A percentile compares a stretch with the other conserved stretches of the same genome.
Evolutionary conservation across 2,113 vertebrate genomes (phyloP).

Genomic region (Tupaia tana): DNA sequence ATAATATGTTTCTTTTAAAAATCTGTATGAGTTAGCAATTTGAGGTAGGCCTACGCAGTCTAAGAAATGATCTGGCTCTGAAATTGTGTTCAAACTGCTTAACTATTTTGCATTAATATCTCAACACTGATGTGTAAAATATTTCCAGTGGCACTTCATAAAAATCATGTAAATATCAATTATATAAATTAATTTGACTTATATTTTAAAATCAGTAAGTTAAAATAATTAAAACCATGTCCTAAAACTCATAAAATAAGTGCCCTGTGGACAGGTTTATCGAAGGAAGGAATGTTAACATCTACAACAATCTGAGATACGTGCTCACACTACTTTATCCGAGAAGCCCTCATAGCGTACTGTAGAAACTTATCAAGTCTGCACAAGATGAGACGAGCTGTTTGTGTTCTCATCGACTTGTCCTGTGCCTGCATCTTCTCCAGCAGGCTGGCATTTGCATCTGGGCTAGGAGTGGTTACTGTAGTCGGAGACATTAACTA

Average conservation of each 20-base stretch:
- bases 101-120: constrained; percentile 46
- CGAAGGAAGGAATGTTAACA: constrained; percentile 73
- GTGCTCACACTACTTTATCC: constrained; percentile 63
- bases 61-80: constrained; percentile 59
- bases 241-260: constrained; percentile 77
- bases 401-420: constrained; percentile 85
- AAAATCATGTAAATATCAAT: constrained; percentile 80
- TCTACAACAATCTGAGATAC: constrained; percentile 71
- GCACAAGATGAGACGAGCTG: constrained; percentile 86
- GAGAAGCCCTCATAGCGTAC: constrained; percentile 82
- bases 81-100: constrained; percentile 49
- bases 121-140: constrained; percentile 80
- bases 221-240: constrained; percentile 81
- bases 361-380: constrained; percentile 88
- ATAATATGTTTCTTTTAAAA: constrained; percentile 71
- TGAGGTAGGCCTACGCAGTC: constrained; percentile 78
- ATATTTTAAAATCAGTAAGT: constrained; percentile 82
- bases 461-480: constrained; percentile 68
- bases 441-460: constrained; percentile 71
- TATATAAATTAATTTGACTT: constrained; percentile 86
- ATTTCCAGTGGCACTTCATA: constrained; percentile 74
- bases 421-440: constrained; percentile 61
- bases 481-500: constrained; percentile 83
- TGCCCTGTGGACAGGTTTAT: constrained; percentile 81
- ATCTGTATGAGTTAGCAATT: constrained; percentile 74